Base-by-base conservation (phyloP, 92 coral and sea anemone genomes). In the Plumapathes pennacea region DNA sequence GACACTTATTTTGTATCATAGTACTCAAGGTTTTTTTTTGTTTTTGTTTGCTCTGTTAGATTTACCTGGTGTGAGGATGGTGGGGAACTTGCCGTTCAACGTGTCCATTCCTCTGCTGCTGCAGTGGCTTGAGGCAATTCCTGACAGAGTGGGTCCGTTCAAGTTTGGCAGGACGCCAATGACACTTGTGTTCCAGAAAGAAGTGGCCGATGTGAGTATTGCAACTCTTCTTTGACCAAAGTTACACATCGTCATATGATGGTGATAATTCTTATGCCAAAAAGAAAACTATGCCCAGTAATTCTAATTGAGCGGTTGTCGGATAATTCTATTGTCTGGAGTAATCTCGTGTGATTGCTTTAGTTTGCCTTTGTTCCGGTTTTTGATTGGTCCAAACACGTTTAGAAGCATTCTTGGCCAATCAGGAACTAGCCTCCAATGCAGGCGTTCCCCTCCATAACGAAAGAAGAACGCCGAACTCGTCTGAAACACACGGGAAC, bases 71-170 rank as follows among this genome's bases (percentile, higher is more conserved):
- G 89, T 94, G 9, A 77, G 99, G 5, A 81, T 94, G 90, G 78
- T 94, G 9, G 99, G 99, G 10, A 94, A 94, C 38, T 78, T 94
- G 17, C 99, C 99, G 0, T 94, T 94, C 64, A 81, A 81, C 41
- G 96, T 94, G 25, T 94, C 99, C 5, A 89, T 94, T 29, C 99
- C 99, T 29, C 76, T 94, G 34, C 85, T 94, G 19, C 88, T 94
- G 10, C 99, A 94, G 59, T 94, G 99, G 99, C 73, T 94, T 17
- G 89, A 94, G 48, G 99, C 96, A 0, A 89, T 94, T 41, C 81
- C 96, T 1, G 68, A 56, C 43, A 77, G 88, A 23, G 80, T 81
- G 13, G 99, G 99, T n/a, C 99, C 99, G 39, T 94, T 94, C 46
- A 64, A 47, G 3, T 94, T 94, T 74, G 99, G 99, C 2, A 75